Percentiles rank a stretch among this genome's conserved stretches.
These are phyloP conservation scores for Trochalopteron elliotii DNA, from an alignment of 2,113 vertebrate genomes.

Conservation along the genomic window DNA sequence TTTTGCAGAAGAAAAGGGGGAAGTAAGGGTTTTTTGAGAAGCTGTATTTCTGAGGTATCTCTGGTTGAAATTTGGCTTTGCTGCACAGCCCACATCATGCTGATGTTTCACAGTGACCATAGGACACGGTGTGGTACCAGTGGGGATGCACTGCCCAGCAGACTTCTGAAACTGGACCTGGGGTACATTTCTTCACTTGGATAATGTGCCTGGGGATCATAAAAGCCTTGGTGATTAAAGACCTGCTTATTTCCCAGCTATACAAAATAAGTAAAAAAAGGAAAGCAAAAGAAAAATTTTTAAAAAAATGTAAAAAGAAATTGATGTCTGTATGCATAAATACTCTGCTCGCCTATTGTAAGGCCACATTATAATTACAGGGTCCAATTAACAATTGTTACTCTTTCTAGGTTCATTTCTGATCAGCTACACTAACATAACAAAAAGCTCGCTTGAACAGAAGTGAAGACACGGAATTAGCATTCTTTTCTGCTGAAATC, in stretches of 20 bases:
- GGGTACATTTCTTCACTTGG: neutral
- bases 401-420: neutral
- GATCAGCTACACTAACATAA: neutral
- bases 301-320: neutral
- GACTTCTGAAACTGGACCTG: neutral
- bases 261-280: neutral
- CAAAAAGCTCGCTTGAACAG: neutral
- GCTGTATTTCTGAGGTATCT: neutral
- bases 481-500: neutral
- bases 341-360: neutral
- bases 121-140: accelerated
- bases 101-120: neutral
- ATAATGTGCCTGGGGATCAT: neutral
- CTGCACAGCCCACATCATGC: neutral
- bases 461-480: neutral
- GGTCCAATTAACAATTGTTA: neutral
- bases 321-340: neutral
- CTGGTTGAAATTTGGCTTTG: neutral
- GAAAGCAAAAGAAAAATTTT: accelerated
- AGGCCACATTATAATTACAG: neutral
- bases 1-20: neutral
- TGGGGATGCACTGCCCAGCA: accelerated
- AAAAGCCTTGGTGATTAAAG: neutral
- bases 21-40: neutral
- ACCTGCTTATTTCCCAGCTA: neutral